phyloP scores from a whole-genome alignment of 1,140 invertebrate species.

The Akabosia matsudoensis region DNA sequence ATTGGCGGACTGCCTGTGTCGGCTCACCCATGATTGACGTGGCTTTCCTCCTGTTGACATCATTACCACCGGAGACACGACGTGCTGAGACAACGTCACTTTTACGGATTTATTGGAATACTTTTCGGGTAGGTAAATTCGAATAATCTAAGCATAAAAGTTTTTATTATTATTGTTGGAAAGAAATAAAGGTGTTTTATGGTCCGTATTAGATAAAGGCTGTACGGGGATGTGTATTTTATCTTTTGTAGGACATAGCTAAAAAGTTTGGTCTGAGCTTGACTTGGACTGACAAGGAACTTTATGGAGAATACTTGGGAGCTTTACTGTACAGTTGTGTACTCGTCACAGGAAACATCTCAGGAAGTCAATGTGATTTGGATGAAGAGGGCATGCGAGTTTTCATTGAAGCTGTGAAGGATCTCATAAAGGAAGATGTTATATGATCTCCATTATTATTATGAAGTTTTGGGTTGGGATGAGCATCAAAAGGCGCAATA shows the following conservation, averaged over 20 bases:
- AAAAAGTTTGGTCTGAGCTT: background rate
- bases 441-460: too few species aligned
- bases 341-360: slow-evolving; percentile 8
- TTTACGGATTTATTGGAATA: background rate
- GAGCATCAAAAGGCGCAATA: background rate
- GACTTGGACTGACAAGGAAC: background rate
- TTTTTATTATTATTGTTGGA: background rate
- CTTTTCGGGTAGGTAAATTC: background rate
- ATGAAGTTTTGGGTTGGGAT: background rate
- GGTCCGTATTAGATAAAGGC: background rate
- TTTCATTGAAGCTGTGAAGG: slow-evolving; percentile 4
- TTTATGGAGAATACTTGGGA: background rate
- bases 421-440: background rate
- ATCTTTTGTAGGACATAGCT: background rate
- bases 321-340: background rate
- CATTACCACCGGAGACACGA: slow-evolving; percentile 5
- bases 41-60: slow-evolving; percentile 14
- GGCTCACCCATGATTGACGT: slow-evolving; percentile 24
- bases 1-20: background rate
- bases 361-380: background rate
- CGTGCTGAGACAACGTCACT: background rate
- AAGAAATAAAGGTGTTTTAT: background rate
- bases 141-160: background rate
- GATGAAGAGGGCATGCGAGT: background rate
- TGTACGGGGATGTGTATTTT: background rate